phyloP scores from a whole-genome alignment of 2,113 vertebrate genomes.

The Aviceda subcristata region DNA sequence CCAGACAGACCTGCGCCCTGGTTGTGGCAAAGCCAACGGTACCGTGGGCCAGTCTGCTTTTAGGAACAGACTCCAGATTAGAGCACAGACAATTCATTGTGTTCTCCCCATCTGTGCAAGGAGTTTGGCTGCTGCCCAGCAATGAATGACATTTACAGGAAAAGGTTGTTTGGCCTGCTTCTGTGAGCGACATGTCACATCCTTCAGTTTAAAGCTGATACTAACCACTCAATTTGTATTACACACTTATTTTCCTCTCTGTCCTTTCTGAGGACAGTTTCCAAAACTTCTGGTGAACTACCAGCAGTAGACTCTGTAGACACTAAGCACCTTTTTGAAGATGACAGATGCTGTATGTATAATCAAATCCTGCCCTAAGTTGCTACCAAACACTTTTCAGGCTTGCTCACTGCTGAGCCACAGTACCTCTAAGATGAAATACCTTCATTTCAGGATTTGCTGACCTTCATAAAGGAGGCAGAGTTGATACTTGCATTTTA shows the following conservation, averaged over 20 bases:
- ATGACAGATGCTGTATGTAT: background rate
- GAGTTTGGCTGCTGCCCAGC: background rate
- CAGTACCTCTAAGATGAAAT: background rate
- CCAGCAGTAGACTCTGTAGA: background rate
- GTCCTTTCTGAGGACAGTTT: background rate
- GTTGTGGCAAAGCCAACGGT: background rate
- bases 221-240: background rate
- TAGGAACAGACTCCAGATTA: background rate
- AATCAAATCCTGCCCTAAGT: background rate
- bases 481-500: background rate
- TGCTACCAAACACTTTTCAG: background rate
- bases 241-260: background rate
- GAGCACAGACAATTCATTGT: accelerated
- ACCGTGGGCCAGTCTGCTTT: background rate
- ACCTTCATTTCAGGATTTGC: background rate
- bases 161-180: background rate
- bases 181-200: background rate
- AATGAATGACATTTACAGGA: background rate
- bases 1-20: background rate
- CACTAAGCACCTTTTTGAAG: background rate
- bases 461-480: background rate
- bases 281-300: background rate
- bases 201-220: background rate
- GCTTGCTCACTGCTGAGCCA: background rate
- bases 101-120: background rate